Conservation (phyloP, 2,888 invertebrate species). For the Drosophila anomalata region DNA sequence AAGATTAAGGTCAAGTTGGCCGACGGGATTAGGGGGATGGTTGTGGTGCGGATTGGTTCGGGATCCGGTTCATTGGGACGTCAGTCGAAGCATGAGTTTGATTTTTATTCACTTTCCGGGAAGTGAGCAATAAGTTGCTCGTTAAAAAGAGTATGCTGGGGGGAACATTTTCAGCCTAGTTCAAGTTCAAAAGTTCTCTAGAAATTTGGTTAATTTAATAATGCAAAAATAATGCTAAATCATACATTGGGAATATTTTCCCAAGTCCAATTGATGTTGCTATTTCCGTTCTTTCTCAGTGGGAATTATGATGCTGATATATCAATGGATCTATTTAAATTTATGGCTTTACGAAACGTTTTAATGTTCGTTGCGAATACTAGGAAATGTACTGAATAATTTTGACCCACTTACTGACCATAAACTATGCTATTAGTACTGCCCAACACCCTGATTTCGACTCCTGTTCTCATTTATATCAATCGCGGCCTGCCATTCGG, state of each 20-base stretch:
- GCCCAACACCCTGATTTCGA: conserved; percentile 17
- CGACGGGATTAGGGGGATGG: conserved; percentile 7
- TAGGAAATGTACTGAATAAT: conserved; percentile 43
- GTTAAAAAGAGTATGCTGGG: neutral
- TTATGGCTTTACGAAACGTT: conserved; percentile 4
- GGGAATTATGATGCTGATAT: conserved; percentile 7
- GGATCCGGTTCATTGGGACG: conserved; percentile 32
- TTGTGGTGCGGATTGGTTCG: conserved; percentile 7
- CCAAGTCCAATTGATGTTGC: neutral
- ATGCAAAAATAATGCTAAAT: neutral
- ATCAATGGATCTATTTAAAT: conserved; percentile 12
- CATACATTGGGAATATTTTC: neutral
- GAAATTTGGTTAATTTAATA: neutral
- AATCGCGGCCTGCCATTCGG: conserved; percentile 25
- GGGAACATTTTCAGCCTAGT: neutral
- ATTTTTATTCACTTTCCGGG: conserved; percentile 50
- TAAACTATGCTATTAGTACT: conserved; percentile 65
- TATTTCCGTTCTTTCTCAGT: conserved; percentile 28
- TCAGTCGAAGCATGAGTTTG: conserved; percentile 16
- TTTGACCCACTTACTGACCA: conserved; percentile 70
- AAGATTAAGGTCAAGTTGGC: conserved; percentile 74
- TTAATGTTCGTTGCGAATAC: neutral
- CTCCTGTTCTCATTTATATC: conserved; percentile 35
- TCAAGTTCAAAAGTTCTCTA: neutral
- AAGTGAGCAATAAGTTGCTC: conserved; percentile 23